These are phyloP conservation scores for Sminthopsis crassicaudata DNA, from an alignment of 2,113 vertebrate genomes.

Conservation along the genomic window DNA sequence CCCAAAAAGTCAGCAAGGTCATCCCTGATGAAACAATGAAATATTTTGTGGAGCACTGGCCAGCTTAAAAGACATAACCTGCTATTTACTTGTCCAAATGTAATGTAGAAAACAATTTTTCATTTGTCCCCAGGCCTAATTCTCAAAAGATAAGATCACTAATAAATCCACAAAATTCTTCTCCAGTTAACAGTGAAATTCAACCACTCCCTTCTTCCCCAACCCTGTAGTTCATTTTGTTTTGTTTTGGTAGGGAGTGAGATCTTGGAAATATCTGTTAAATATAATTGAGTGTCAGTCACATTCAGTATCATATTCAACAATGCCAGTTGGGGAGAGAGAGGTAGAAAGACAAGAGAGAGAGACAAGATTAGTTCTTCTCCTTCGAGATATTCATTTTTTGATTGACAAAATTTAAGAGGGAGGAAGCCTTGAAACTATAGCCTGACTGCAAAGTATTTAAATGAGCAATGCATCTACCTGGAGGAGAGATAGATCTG, in stretches of 20 bases:
- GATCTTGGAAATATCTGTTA: background rate
- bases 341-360: background rate
- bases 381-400: background rate
- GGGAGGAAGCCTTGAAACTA: background rate
- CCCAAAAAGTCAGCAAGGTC: background rate
- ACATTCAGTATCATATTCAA: background rate
- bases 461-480: background rate
- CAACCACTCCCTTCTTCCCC: background rate
- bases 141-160: background rate
- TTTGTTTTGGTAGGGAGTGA: background rate
- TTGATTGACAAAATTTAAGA: background rate
- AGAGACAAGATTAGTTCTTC: background rate
- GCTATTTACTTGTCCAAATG: background rate
- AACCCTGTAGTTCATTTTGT: background rate
- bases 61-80: background rate
- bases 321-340: background rate
- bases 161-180: background rate
- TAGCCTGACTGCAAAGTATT: background rate
- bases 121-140: background rate
- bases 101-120: background rate
- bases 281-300: background rate
- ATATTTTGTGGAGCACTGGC: background rate
- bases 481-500: background rate
- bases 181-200: background rate
- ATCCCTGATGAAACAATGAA: background rate